These are phyloP conservation scores for Drosophila pegasa DNA, from an alignment of 2,888 invertebrate genomes.

Conservation along the genomic window DNA sequence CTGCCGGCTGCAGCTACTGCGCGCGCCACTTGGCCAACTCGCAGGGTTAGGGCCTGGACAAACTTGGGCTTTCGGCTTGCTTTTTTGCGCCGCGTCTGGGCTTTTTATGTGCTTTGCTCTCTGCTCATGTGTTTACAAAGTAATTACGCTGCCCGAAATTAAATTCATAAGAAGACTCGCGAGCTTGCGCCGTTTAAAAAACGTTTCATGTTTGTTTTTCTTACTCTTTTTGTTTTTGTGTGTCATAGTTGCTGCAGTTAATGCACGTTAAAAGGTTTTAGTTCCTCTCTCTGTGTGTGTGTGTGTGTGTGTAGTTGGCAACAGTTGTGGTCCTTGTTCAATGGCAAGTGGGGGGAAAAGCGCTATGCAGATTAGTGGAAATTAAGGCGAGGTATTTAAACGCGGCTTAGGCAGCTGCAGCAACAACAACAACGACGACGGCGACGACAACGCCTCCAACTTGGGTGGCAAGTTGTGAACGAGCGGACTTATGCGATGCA, in stretches of 20 bases:
- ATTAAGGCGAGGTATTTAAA: slow-evolving; percentile 74
- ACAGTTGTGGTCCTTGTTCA: slow-evolving; percentile 46
- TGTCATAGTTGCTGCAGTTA: slow-evolving; percentile 55
- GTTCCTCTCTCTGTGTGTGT: slow-evolving; percentile 23
- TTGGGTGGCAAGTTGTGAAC: slow-evolving; percentile 75
- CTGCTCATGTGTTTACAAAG: slow-evolving; percentile 82
- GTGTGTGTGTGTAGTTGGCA: slow-evolving; percentile 47
- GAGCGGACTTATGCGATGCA: slow-evolving; percentile 69
- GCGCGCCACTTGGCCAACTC: slow-evolving; percentile 70
- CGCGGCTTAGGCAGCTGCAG: slow-evolving; percentile 65
- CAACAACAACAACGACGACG: slow-evolving; percentile 18
- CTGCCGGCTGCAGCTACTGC: slow-evolving; percentile 49
- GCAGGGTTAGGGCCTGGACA: slow-evolving; percentile 44
- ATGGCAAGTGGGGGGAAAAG: slow-evolving; percentile 46
- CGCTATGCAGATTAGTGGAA: slow-evolving; percentile 74
- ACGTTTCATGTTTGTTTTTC: slow-evolving; percentile 46
- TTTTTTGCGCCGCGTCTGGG: slow-evolving; percentile 44
- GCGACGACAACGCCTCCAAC: slow-evolving; percentile 42
- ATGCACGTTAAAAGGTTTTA: slow-evolving; percentile 76
- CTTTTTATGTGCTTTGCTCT: slow-evolving; percentile 45
- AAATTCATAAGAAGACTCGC: slow-evolving; percentile 78
- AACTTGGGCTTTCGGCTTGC: slow-evolving; percentile 41
- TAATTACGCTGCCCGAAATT: slow-evolving; percentile 82
- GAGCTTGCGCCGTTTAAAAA: slow-evolving; percentile 67
- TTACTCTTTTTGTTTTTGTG: slow-evolving; percentile 14